These are phyloP conservation scores for Orthosia cruda DNA, from an alignment of 2,888 invertebrate species.

Conservation along the genomic window DNA sequence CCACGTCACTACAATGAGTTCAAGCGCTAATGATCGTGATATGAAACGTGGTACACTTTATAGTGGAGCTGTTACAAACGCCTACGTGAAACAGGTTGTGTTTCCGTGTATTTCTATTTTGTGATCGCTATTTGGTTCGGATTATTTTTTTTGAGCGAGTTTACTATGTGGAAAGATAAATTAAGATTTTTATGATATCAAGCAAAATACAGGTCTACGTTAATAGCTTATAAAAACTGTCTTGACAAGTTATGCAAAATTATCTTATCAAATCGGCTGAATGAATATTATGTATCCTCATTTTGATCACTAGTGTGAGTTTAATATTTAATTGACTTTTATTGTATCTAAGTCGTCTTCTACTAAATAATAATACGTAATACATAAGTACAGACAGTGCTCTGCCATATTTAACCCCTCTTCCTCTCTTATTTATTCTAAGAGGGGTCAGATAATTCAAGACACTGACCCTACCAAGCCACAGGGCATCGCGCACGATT, in stretches of 20 bases:
- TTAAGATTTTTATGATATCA: not conserved
- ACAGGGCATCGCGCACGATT: constrained; percentile 35
- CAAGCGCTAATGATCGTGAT: constrained; percentile 67
- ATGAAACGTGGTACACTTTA: constrained; percentile 37
- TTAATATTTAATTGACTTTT: not conserved
- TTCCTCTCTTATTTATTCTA: too few species aligned
- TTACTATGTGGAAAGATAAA: not conserved
- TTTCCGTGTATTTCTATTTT: constrained; percentile 26
- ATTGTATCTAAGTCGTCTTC: constrained; percentile 17
- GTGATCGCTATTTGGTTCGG: constrained; percentile 1
- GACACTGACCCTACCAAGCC: too few species aligned
- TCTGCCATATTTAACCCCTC: too few species aligned
- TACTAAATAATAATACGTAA: constrained; percentile 9
- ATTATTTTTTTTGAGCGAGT: not conserved
- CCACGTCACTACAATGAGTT: constrained; percentile 70
- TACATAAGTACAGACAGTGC: too few species aligned
- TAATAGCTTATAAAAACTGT: too few species aligned
- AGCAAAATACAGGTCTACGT: not conserved
- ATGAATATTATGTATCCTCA: not conserved
- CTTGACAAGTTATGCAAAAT: not conserved
- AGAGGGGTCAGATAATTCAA: too few species aligned
- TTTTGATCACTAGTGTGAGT: not conserved
- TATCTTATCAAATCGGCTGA: not conserved
- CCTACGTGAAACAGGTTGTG: constrained; percentile 10
- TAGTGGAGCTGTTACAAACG: constrained; percentile 11